Percentiles rank a stretch among this genome's conserved stretches.
Conservation (phyloP, 2,113 vertebrate species). For the Neolamprologus ventralis region DNA sequence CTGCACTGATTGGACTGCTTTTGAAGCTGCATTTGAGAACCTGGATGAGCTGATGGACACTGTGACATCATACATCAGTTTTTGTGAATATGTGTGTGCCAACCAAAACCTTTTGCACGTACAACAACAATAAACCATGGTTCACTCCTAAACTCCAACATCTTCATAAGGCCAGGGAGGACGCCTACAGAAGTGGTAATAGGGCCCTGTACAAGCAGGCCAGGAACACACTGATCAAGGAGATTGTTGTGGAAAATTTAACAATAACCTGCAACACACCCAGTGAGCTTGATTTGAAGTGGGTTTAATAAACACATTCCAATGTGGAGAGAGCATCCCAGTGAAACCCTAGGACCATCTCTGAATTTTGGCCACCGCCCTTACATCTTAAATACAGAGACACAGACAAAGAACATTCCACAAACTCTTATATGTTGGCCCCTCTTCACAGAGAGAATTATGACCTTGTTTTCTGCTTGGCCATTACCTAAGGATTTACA, state of each 20-base stretch:
- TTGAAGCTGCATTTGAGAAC: not conserved
- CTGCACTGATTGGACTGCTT: not conserved
- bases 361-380: too few relatives aligned
- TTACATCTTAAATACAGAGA: too few relatives aligned
- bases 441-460: too few relatives aligned
- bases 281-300: too few relatives aligned
- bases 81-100: not conserved
- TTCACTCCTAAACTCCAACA: not conserved
- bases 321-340: too few relatives aligned
- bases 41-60: not conserved
- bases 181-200: fast-evolving
- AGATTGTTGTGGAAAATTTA: not conserved
- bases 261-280: not conserved
- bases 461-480: too few relatives aligned
- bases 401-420: too few relatives aligned
- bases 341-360: too few relatives aligned
- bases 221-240: not conserved
- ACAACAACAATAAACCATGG: not conserved
- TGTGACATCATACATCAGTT: not conserved
- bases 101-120: not conserved
- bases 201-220: not conserved
- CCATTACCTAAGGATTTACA: too few relatives aligned
- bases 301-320: too few relatives aligned
- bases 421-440: too few relatives aligned
- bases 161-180: not conserved